Conservation (phyloP, 2,888 invertebrate genomes). For the Drosophila nr. perissopoda region DNA sequence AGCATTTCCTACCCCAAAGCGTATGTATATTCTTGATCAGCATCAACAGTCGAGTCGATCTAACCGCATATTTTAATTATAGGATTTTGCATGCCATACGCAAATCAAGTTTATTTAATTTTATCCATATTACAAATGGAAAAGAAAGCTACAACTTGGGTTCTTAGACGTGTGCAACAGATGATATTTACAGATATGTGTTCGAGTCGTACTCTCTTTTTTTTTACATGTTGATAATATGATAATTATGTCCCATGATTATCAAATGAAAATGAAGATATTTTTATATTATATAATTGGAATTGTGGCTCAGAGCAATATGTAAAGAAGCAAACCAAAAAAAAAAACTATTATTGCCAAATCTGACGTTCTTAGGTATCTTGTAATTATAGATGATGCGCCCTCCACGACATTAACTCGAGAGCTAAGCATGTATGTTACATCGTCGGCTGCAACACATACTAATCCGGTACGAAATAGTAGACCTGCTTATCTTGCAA, state of each 20-base stretch:
- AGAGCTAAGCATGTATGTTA: slow-evolving; percentile 31
- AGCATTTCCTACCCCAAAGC: neutral
- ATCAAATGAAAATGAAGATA: neutral
- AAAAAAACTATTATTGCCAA: neutral
- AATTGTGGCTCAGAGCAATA: too few relatives aligned
- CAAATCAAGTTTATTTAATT: neutral
- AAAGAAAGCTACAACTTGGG: neutral
- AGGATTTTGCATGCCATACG: neutral
- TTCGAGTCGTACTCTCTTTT: neutral
- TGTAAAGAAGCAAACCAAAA: neutral
- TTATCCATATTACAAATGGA: neutral
- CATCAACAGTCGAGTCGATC: neutral
- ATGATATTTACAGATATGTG: neutral
- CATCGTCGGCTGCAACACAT: neutral
- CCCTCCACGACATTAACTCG: slow-evolving; percentile 38
- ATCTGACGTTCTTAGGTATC: neutral
- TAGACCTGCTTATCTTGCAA: neutral
- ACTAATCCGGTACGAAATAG: neutral
- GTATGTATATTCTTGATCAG: neutral
- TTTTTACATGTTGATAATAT: neutral
- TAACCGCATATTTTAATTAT: neutral
- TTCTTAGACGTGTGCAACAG: neutral
- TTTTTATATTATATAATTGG: too few relatives aligned
- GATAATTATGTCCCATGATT: neutral
- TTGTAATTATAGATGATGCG: slow-evolving; percentile 28